Conservation (phyloP, 2,113 vertebrate species). For the Macheiramphus alcinus region DNA sequence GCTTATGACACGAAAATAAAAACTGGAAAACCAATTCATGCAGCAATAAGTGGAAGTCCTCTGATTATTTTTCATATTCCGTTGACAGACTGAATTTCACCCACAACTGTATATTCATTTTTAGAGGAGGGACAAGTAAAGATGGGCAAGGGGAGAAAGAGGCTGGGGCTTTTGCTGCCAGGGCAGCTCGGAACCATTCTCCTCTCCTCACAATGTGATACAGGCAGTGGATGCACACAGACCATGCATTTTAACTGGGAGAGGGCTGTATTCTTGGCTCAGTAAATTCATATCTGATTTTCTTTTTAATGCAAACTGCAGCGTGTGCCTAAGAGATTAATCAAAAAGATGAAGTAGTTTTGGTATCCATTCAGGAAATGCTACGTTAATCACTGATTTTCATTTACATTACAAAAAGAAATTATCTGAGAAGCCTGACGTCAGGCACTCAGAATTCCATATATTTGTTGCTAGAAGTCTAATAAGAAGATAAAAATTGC, state of each 20-base stretch:
- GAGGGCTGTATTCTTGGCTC: neutral
- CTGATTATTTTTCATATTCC: neutral
- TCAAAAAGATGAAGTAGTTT: conserved; percentile 1
- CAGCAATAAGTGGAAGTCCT: neutral
- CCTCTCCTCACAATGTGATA: neutral
- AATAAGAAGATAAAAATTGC: neutral
- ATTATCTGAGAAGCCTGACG: neutral
- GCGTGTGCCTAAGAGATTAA: neutral
- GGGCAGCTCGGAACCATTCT: neutral
- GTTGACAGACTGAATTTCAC: neutral
- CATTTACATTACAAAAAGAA: neutral
- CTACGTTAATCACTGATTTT: conserved; percentile 5
- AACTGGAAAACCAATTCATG: neutral
- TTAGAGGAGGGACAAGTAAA: neutral
- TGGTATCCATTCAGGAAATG: neutral
- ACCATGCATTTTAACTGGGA: neutral
- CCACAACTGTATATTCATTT: neutral
- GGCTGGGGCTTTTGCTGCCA: neutral
- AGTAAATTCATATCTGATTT: neutral
- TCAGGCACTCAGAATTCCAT: neutral
- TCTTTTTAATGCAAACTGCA: neutral
- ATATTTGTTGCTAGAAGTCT: neutral
- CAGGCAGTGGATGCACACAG: neutral
- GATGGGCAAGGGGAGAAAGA: neutral
- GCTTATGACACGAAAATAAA: neutral